phyloP scores from a whole-genome alignment of 2,113 vertebrate genomes.

The Progne subis region DNA sequence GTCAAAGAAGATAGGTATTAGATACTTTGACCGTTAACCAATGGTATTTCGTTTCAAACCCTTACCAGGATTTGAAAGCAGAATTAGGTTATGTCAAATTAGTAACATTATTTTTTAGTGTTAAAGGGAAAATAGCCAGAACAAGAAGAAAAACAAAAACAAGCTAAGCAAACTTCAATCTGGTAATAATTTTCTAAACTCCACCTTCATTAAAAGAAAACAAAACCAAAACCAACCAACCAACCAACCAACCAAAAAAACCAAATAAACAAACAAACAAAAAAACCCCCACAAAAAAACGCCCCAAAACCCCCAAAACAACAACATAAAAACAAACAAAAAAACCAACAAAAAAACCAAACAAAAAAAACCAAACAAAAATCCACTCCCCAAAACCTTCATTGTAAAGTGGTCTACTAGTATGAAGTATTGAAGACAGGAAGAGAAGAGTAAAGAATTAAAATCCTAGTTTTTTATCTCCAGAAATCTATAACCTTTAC shows the following conservation, averaged over 20 bases:
- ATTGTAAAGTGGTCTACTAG: neutral
- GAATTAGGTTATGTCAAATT: neutral
- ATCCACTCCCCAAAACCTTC: rapidly evolving
- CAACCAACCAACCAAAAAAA: no score
- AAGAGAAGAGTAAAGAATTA: neutral
- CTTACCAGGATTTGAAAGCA: neutral
- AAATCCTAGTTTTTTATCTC: neutral
- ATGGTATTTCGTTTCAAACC: neutral
- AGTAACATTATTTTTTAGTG: neutral
- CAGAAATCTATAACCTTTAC: neutral
- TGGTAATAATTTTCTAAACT: neutral
- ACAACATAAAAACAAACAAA: no score
- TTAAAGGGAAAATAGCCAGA: neutral
- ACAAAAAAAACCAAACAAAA: no score
- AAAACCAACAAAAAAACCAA: no score
- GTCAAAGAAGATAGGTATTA: neutral
- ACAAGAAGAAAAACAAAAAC: neutral
- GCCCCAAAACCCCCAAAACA: no score
- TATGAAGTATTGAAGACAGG: neutral
- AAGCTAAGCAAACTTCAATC: neutral
- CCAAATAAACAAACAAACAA: no score
- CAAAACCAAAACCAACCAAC: rapidly evolving
- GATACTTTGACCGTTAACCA: neutral
- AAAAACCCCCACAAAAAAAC: no score
- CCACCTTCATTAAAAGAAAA: neutral